A percentile compares a stretch with the other conserved stretches of the same genome.
Conservation (phyloP, 2,888 invertebrate species). For the Thysanoteuthis rhombus region DNA sequence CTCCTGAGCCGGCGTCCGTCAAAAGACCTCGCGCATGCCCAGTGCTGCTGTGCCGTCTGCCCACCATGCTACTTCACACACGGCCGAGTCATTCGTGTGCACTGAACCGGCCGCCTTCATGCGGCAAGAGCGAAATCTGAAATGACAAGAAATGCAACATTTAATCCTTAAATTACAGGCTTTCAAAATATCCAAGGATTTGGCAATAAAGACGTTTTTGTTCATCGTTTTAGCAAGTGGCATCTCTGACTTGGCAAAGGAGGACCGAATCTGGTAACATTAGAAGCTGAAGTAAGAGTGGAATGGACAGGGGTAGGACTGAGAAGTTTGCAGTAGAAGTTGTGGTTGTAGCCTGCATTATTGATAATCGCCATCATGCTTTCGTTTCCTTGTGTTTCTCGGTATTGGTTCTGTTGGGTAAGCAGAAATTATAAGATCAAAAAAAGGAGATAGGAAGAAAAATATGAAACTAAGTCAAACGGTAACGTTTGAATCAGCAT, state of each 20-base stretch:
- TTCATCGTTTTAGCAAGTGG: neutral
- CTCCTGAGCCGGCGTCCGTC: neutral
- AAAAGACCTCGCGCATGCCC: neutral
- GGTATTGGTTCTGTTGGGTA: neutral
- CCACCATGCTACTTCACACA: neutral
- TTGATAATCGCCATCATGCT: neutral
- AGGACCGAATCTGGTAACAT: neutral
- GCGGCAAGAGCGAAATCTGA: neutral
- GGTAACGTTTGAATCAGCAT: neutral
- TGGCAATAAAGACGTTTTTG: neutral
- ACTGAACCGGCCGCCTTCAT: neutral
- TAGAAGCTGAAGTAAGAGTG: neutral
- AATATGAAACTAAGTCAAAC: too few species aligned
- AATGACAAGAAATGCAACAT: neutral
- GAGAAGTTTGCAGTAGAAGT: neutral
- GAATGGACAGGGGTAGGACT: neutral
- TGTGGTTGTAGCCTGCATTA: neutral
- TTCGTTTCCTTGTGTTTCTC: neutral
- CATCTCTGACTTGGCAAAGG: neutral
- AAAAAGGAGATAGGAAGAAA: too few species aligned
- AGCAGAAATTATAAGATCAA: too few species aligned
- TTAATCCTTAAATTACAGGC: conserved; percentile 12
- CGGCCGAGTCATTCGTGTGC: neutral
- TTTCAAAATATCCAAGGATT: conserved; percentile 12
- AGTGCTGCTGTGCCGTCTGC: neutral